Conservation (phyloP, 2,113 vertebrate genomes). For the Gobius niger region DNA sequence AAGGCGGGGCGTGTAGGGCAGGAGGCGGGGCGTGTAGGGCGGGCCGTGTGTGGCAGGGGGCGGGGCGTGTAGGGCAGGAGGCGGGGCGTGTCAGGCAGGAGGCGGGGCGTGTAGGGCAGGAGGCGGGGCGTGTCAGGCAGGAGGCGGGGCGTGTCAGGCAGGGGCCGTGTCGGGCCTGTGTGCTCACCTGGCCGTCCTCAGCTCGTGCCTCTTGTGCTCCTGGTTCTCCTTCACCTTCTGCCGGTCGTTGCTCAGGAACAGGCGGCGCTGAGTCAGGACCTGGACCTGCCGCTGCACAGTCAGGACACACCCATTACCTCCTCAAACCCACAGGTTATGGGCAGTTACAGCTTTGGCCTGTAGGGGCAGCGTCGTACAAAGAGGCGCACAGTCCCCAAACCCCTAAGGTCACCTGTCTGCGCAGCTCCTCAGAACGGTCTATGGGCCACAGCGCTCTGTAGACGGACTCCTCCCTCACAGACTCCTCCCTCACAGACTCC, state of each 20-base stretch:
- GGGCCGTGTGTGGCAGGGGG: not conserved
- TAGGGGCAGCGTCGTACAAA: no score
- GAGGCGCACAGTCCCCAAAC: no score
- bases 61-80: no score
- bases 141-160: no score
- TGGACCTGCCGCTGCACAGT: conserved; percentile 79
- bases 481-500: not conserved
- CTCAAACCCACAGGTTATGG: no score
- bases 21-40: no score
- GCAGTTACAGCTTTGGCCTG: no score
- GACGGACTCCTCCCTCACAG: conserved; percentile 6
- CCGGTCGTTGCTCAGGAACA: conserved; percentile 85
- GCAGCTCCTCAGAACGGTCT: conserved; percentile 78
- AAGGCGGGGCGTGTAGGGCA: no score
- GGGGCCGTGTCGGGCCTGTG: no score
- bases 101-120: no score
- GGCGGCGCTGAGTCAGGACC: conserved; percentile 81
- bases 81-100: no score
- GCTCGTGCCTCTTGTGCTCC: conserved; percentile 78
- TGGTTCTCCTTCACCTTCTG: conserved; percentile 83
- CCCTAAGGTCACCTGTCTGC: conserved; percentile 77
- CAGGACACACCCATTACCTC: not conserved
- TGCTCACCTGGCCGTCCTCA: conserved; percentile 68
- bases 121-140: no score
- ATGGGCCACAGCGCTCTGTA: conserved; percentile 73